phyloP scores from a whole-genome alignment of 2,888 invertebrate species.

The Drosophila affinis region DNA sequence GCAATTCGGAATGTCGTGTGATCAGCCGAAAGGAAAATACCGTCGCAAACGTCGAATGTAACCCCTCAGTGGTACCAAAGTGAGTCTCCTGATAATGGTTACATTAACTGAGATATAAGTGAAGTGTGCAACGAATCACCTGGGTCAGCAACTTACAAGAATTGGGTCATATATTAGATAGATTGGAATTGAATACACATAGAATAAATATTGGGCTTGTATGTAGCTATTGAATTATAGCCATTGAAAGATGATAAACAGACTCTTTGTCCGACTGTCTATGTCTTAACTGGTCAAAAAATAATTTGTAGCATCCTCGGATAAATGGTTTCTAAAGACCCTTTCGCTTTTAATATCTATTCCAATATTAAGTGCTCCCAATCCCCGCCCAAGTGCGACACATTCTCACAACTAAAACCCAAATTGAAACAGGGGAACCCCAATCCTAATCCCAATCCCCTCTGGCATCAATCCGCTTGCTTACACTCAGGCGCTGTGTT shows the following conservation, averaged over 20 bases:
- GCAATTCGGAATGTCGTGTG: too few species aligned
- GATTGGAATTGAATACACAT: neutral
- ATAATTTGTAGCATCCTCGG: neutral
- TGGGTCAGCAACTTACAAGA: too few species aligned
- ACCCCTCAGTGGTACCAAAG: too few species aligned
- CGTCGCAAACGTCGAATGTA: too few species aligned
- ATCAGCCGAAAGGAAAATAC: too few species aligned
- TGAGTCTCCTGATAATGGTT: too few species aligned
- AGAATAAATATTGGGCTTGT: neutral
- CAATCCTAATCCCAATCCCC: slow-evolving; percentile 23
- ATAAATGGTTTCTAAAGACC: too few species aligned
- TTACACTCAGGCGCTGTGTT: slow-evolving; percentile 91
- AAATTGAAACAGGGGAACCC: slow-evolving; percentile 3
- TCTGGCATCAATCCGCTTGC: slow-evolving; percentile 72
- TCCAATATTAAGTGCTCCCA: neutral
- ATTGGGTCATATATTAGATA: neutral
- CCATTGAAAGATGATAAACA: too few species aligned
- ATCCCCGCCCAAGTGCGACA: slow-evolving; percentile 10
- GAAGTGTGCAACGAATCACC: too few species aligned
- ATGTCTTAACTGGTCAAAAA: too few species aligned
- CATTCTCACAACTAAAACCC: slow-evolving; percentile 30
- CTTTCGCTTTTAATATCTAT: neutral
- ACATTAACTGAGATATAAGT: too few species aligned
- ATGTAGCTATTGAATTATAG: neutral
- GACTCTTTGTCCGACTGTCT: too few species aligned